Conservation (phyloP, 2,113 vertebrate genomes). For the Bufo gargarizans region DNA sequence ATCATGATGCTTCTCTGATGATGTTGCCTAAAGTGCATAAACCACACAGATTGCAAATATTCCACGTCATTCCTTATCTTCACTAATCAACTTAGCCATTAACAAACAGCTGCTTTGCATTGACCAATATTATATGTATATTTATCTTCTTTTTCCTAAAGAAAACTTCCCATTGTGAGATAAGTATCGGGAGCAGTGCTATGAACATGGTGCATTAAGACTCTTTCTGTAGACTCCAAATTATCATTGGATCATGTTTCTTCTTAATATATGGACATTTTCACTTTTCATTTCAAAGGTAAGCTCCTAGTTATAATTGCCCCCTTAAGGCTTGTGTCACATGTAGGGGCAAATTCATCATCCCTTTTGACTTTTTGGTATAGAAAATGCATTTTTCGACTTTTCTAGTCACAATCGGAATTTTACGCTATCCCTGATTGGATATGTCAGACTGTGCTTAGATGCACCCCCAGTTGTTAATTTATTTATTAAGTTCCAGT, state of each 20-base stretch:
- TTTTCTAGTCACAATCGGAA: no score
- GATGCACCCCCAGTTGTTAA: no score
- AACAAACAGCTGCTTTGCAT: constrained; percentile 17
- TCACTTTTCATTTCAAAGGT: not conserved
- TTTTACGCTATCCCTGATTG: no score
- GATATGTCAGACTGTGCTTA: no score
- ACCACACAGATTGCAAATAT: constrained; percentile 2
- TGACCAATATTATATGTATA: not conserved
- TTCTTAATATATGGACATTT: not conserved
- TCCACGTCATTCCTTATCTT: constrained; percentile 1
- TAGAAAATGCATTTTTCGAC: no score
- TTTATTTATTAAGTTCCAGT: no score
- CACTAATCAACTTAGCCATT: not conserved
- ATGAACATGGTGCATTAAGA: not conserved
- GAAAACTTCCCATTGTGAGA: not conserved
- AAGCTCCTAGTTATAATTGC: not conserved
- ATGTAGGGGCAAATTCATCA: no score
- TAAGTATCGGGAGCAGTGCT: not conserved
- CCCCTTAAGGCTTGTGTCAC: no score
- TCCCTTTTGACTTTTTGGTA: no score
- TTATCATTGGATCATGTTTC: not conserved
- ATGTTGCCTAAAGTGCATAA: not conserved
- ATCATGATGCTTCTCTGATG: not conserved
- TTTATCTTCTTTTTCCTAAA: constrained; percentile 23
- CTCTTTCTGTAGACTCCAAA: not conserved